Evolutionary conservation across 2,888 invertebrate species (phyloP).

Genomic region (Drosophila helvetica): DNA sequence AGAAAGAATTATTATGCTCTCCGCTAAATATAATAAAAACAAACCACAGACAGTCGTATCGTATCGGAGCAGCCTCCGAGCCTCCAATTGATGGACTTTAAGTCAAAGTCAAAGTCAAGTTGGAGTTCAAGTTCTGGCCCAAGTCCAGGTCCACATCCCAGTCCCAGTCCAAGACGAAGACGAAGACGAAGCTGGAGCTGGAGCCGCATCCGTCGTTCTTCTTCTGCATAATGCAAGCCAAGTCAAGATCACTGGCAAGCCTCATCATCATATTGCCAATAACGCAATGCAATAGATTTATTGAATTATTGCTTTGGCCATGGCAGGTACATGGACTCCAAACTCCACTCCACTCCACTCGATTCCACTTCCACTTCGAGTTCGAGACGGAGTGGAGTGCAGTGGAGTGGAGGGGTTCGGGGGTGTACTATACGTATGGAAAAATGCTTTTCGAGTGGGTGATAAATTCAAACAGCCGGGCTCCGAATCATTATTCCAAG

Average conservation of each 20-base stretch:
- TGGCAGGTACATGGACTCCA: slow-evolving; percentile 82
- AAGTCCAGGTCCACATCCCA: slow-evolving; percentile 54
- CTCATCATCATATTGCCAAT: slow-evolving; percentile 80
- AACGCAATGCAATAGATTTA: slow-evolving; percentile 82
- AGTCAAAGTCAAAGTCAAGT: slow-evolving; percentile 80
- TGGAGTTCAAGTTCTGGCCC: slow-evolving; percentile 75
- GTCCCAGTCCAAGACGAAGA: slow-evolving; percentile 58
- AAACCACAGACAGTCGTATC: slow-evolving; percentile 59
- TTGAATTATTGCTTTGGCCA: slow-evolving; percentile 82
- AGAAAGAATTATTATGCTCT: slow-evolving; percentile 81
- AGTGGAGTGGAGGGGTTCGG: slow-evolving; percentile 1
- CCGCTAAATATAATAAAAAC: slow-evolving; percentile 80
- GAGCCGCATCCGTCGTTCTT: slow-evolving; percentile 39
- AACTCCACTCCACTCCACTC: slow-evolving; percentile 33
- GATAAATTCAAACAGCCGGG: slow-evolving; percentile 70
- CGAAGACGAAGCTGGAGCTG: slow-evolving; percentile 60
- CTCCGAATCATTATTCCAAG: slow-evolving; percentile 67
- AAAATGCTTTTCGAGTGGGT: slow-evolving; percentile 78
- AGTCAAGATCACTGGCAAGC: slow-evolving; percentile 51
- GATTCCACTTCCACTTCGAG: slow-evolving; percentile 17
- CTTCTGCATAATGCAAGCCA: slow-evolving; percentile 54
- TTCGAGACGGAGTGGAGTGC: neutral
- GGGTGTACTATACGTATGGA: slow-evolving; percentile 57
- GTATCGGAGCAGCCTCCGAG: slow-evolving; percentile 13
- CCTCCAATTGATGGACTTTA: slow-evolving; percentile 81